These are phyloP conservation scores for Napeogenes sylphis DNA, from an alignment of 2,888 invertebrate species.

Conservation along the genomic window DNA sequence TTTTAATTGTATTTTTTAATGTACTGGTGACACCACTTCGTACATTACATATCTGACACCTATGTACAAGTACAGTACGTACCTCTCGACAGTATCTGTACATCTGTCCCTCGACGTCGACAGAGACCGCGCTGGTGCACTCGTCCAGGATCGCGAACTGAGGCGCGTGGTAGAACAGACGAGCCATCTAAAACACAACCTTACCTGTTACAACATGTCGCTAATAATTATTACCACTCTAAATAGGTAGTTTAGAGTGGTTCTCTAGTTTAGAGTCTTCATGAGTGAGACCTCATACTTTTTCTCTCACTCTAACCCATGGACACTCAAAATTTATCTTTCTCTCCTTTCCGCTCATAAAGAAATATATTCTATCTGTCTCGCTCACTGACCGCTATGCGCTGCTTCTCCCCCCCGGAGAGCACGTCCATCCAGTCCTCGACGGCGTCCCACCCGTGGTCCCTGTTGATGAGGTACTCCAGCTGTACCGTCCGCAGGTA, in stretches of 20 bases:
- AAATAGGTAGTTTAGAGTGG: no score
- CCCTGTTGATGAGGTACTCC: constrained; percentile 88
- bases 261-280: no score
- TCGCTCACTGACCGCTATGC: constrained; percentile 85
- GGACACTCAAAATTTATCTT: no score
- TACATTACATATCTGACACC: no score
- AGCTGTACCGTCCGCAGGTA: constrained; percentile 91
- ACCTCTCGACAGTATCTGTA: constrained; percentile 94
- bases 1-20: no score
- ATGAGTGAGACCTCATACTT: no score
- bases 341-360: no score
- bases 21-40: no score
- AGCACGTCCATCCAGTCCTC: constrained; percentile 99
- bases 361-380: no score
- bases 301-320: no score
- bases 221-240: no score
- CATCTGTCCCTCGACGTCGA: constrained; percentile 98
- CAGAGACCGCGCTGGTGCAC: constrained; percentile 98
- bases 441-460: constrained; percentile 92
- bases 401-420: constrained; percentile 98
- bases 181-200: constrained; percentile 85
- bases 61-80: constrained; percentile 13
- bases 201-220: not conserved
- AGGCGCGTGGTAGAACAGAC: constrained; percentile 97
- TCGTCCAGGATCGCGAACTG: constrained; percentile 99